These are phyloP conservation scores for Lacerta agilis DNA, from an alignment of 2,797 vertebrate species.

Conservation along the genomic window DNA sequence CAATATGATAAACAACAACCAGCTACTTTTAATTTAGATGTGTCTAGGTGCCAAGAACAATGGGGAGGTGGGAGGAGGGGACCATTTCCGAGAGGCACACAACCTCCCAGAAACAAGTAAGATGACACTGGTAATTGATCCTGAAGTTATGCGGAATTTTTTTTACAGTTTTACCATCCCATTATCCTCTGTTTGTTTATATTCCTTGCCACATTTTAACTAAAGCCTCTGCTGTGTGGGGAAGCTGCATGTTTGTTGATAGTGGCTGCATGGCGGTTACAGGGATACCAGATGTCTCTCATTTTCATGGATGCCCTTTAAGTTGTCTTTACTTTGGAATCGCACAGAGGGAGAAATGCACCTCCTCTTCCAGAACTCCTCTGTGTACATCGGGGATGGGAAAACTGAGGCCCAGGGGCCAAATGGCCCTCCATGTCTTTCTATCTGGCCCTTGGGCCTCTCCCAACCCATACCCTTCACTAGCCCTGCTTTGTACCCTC, in stretches of 20 bases:
- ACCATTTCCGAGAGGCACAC: neutral
- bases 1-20: constrained; percentile 26
- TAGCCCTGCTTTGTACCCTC: too few species aligned
- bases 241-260: neutral
- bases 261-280: neutral
- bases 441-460: neutral
- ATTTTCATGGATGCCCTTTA: neutral
- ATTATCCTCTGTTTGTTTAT: constrained; percentile 13
- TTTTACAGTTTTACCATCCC: constrained; percentile 23
- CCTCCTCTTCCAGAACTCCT: neutral
- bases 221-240: neutral
- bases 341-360: neutral
- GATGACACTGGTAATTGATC: constrained; percentile 15
- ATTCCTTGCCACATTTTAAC: constrained; percentile 26
- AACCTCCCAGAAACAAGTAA: constrained; percentile 15
- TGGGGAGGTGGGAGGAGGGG: neutral
- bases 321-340: neutral
- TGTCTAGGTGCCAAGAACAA: constrained; percentile 15
- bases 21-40: constrained; percentile 27
- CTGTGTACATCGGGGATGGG: neutral
- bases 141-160: neutral
- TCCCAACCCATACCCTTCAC: too few species aligned
- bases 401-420: too few species aligned
- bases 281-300: neutral
- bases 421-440: too few species aligned